Conservation (phyloP, 2,888 invertebrate species). For the Scaptomyza parva region DNA sequence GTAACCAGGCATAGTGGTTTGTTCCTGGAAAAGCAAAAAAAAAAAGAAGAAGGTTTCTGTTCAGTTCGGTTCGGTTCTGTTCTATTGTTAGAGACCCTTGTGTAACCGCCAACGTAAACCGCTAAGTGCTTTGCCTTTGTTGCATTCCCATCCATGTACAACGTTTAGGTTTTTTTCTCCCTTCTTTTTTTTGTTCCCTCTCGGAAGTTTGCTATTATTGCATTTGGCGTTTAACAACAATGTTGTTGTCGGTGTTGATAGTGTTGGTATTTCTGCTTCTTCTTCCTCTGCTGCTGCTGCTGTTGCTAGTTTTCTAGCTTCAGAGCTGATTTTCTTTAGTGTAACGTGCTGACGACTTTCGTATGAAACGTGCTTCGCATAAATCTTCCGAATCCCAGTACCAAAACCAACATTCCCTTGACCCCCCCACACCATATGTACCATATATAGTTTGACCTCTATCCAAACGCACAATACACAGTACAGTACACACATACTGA, state of each 20-base stretch:
- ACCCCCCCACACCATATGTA: slow-evolving; percentile 9
- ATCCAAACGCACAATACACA: slow-evolving; percentile 32
- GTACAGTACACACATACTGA: slow-evolving; percentile 10
- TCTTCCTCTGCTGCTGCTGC: too few species aligned
- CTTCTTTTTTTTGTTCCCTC: slow-evolving; percentile 3
- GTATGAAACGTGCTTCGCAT: slow-evolving; percentile 74
- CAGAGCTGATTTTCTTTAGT: slow-evolving; percentile 45
- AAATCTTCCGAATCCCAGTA: slow-evolving; percentile 41
- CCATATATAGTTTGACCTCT: slow-evolving; percentile 25
- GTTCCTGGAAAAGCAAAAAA: too few species aligned
- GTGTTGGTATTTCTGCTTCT: slow-evolving; percentile 1
- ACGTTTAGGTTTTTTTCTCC: slow-evolving; percentile 5
- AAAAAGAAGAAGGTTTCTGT: not conserved
- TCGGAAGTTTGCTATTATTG: slow-evolving; percentile 64
- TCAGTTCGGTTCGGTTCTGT: not conserved
- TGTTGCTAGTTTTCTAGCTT: slow-evolving; percentile 11
- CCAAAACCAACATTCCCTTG: too few species aligned
- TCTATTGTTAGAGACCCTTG: slow-evolving; percentile 10
- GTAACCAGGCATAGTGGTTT: slow-evolving; percentile 36
- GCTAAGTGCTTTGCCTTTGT: slow-evolving; percentile 71
- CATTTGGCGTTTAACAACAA: slow-evolving; percentile 64
- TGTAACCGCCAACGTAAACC: slow-evolving; percentile 60
- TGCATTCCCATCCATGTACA: slow-evolving; percentile 41
- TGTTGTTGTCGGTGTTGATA: slow-evolving; percentile 32
- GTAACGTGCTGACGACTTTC: slow-evolving; percentile 70